Evolutionary conservation across 2,113 vertebrate species (phyloP), one percentile per base, ranked within the genome.

Genomic region (Thunnus thynnus): DNA sequence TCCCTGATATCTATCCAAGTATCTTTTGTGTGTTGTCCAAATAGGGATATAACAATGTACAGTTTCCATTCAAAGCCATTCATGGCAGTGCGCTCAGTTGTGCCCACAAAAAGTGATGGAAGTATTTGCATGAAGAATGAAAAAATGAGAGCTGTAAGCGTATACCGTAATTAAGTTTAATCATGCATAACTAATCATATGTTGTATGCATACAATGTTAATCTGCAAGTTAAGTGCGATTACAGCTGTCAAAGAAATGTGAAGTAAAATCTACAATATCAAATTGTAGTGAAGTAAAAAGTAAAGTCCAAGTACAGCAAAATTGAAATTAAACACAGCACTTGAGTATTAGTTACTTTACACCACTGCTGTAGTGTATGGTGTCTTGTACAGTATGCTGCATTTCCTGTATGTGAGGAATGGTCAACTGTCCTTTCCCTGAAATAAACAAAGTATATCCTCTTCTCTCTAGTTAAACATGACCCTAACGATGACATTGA

Each of bases 381-480:
- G 56, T 76, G 36, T 56, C 44, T 36, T 13, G 11, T 57, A 47
- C 60, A n/a, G 22, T 63, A 22, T 63, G 41, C 25, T 71, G 76
- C 47, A 69, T 81, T 84, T 88, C 79, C 77, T 80, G 64, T 67
- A 84, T 86, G 72, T 67, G 68, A 87, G 71, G 76, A 87, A 88
- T 86, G 30, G 27, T 91, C 80, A 78, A 80, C 86, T 86, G 66
- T 82, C 77, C 69, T 78, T 84, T 85, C 69, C 36, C 63, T 65
- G 56, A 52, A 88, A 76, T 76, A 89, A 89, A 90, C 84, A 89
- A 85, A 85, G 72, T 84, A 68, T 89, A 85, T 87, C 86, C 78
- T 86, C 76, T 75, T 84, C 85, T 84, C 76, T 87, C 62, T 76
- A 89, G 72, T 88, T 93, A 91, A 92, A 90, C 72, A 84, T 41